Percentiles rank a stretch among this genome's conserved stretches.
Evolutionary conservation across 2,113 vertebrate species (phyloP).

Genomic region (Corvus cornix): DNA sequence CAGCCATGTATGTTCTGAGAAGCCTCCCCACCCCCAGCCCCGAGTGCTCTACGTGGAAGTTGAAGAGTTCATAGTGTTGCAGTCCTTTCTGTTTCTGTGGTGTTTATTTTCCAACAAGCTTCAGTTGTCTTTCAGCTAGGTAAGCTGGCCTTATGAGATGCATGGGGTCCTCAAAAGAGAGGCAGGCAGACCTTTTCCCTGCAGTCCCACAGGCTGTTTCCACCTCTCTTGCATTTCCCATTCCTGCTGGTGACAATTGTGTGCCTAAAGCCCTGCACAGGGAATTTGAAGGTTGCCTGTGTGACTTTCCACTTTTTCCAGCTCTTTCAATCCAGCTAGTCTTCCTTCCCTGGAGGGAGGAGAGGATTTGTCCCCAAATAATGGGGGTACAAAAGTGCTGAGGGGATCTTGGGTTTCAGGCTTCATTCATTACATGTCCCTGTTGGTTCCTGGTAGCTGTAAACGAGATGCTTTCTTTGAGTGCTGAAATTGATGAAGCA

Average conservation of each 20-base stretch:
- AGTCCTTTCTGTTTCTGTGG: background rate
- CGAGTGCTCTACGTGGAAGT: background rate
- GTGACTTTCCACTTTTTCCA: background rate
- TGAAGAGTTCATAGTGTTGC: background rate
- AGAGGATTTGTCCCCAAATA: conserved; percentile 1
- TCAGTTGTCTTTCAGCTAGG: background rate
- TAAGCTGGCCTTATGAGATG: background rate
- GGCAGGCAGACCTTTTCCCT: background rate
- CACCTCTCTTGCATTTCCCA: background rate
- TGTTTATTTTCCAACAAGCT: background rate
- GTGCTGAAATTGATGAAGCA: conserved; percentile 13
- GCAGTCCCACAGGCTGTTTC: background rate
- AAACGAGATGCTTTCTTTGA: conserved; percentile 20
- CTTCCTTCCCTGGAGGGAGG: background rate
- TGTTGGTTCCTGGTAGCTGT: background rate
- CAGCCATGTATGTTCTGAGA: background rate
- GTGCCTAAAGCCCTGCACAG: background rate
- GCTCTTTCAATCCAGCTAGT: background rate
- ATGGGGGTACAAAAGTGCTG: background rate
- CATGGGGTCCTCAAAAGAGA: background rate
- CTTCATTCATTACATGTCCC: background rate
- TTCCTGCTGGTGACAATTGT: background rate
- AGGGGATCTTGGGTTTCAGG: background rate
- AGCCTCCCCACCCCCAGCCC: background rate
- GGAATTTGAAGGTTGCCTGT: background rate